Evolutionary conservation across 2,113 vertebrate species (phyloP), one percentile per base, ranked within the genome.

Genomic region (Melierax canorus): DNA sequence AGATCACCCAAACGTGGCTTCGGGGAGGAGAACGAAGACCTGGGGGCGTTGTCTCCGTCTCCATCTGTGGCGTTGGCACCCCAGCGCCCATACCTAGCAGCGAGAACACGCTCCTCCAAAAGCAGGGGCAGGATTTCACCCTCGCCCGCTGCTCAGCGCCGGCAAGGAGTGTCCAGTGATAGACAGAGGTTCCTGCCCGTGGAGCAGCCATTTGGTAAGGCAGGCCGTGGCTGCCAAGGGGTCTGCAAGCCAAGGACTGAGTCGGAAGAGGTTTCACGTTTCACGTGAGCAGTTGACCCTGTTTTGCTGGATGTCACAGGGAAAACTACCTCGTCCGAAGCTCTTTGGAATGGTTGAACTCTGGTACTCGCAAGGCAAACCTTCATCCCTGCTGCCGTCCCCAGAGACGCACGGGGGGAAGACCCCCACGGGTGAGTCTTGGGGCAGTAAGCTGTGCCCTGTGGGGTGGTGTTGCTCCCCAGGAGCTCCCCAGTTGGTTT

Each of bases 181-280:
- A 75, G 34, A 36, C 68, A 63, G 69, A n/a, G n/a, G 22, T 36
- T 77, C 45, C 59, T 72, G 26, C 11, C 56, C 20, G 12, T 1
- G 6, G 27, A 51, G 34, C 15, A 36, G 39, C 23, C 2, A 1
- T 58, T 32, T 17, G 29, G 66, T 32, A 36, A 60, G 48, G 26
- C 1, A 3, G 16, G 15, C 17, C 10, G 1, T 6, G 7, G 63
- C 22, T 17, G 9, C 19, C 1, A 1, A 24, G 34, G 38, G 45
- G 3, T 18, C 32, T 51, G 64, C 26, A 34, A 56, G 56, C 38
- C 32, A 11, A 9, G 15, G 48, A 10, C 23, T 58, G 59, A 29
- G 12, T 14, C 10, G 3, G n/a, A 73, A 50, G 60, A 59, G 30
- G 58, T 23, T 64, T 91, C 5, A 6, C 1, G 58, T 23, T 64